phyloP scores from a whole-genome alignment of 2,113 vertebrate genomes.

The Rhipidura dahli region DNA sequence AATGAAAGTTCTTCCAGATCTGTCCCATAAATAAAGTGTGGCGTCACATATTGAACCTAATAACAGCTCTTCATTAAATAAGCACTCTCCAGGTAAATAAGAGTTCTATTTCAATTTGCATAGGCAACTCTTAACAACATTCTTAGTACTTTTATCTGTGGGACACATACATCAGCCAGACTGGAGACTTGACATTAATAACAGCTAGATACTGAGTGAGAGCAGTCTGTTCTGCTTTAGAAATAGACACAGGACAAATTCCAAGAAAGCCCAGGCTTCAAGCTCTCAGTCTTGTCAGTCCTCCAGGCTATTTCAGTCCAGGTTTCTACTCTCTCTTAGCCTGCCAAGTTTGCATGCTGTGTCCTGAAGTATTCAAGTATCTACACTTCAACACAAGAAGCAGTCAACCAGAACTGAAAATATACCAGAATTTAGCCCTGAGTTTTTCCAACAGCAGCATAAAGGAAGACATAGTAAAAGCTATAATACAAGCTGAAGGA shows the following conservation, averaged over 20 bases:
- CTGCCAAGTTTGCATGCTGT: not conserved
- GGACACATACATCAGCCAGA: not conserved
- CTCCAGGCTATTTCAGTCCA: constrained; percentile 12
- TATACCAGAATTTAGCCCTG: not conserved
- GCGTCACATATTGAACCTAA: not conserved
- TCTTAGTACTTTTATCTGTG: not conserved
- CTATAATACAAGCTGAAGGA: not conserved
- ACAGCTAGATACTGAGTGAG: not conserved
- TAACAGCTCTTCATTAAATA: constrained; percentile 1
- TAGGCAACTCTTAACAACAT: not conserved
- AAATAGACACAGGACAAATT: not conserved
- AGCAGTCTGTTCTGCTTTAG: not conserved
- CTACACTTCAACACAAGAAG: not conserved
- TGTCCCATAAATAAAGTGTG: not conserved
- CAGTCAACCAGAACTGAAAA: not conserved
- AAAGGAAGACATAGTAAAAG: not conserved
- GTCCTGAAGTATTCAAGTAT: not conserved
- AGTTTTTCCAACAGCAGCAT: not conserved
- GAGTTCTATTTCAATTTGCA: not conserved
- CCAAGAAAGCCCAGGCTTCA: not conserved
- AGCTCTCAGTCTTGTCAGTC: not conserved
- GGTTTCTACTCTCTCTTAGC: not conserved
- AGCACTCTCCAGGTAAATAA: not conserved
- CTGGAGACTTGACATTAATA: not conserved
- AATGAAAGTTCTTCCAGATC: not conserved